A percentile compares a stretch with the other conserved stretches of the same genome.
Conservation (phyloP, 2,888 invertebrate genomes). For the Julus scanicus region DNA sequence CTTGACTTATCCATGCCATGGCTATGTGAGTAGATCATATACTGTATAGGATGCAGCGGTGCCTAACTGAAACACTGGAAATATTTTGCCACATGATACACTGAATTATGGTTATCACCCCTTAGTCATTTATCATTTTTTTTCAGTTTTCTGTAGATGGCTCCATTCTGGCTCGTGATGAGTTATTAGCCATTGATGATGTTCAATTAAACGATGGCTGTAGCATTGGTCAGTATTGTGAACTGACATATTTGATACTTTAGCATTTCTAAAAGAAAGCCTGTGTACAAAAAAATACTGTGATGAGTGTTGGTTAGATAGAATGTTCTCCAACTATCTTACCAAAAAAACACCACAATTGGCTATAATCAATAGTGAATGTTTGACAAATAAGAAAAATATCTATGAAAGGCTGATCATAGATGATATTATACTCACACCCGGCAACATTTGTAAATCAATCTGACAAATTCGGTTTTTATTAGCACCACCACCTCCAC, state of each 20-base stretch:
- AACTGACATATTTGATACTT: neutral
- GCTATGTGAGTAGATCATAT: constrained; percentile 1
- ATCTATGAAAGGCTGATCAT: no score
- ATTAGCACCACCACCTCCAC: neutral
- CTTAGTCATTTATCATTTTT: neutral
- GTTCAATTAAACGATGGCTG: constrained; percentile 40
- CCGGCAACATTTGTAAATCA: neutral
- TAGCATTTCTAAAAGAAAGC: neutral
- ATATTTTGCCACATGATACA: neutral
- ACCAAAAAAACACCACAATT: neutral
- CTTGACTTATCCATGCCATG: neutral
- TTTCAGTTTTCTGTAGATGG: constrained; percentile 34
- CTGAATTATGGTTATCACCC: neutral
- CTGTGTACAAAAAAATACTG: neutral
- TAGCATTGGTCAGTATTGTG: neutral
- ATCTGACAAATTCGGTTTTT: neutral
- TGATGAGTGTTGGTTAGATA: neutral
- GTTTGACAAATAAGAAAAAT: no score
- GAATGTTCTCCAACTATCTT: no score
- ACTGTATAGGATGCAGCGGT: neutral
- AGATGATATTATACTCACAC: no score
- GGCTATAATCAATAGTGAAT: neutral
- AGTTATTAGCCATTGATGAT: constrained; percentile 20
- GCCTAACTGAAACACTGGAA: neutral
- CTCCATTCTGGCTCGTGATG: constrained; percentile 9